phyloP scores from a whole-genome alignment of 2,888 invertebrate species.

The Caenorhabditis doughertyi region DNA sequence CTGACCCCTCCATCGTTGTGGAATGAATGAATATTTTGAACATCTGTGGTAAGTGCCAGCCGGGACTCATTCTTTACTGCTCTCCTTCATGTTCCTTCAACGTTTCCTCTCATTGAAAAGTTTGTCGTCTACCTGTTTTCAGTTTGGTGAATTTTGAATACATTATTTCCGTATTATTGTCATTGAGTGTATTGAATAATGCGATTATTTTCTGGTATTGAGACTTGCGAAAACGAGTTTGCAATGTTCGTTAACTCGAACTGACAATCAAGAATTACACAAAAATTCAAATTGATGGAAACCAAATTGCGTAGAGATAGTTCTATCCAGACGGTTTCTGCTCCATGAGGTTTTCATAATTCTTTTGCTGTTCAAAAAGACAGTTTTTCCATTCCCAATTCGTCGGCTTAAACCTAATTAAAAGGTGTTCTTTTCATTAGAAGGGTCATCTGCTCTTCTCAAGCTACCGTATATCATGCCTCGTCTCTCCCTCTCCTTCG shows the following conservation, averaged over 20 bases:
- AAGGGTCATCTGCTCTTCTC: slow-evolving; percentile 26
- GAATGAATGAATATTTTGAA: slow-evolving; percentile 1
- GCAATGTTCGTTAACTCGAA: not conserved
- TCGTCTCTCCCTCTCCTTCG: not conserved
- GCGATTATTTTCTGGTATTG: slow-evolving; percentile 40
- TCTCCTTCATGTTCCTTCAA: not conserved
- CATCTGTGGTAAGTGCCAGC: slow-evolving; percentile 18
- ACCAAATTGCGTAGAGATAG: no score
- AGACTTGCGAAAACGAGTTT: slow-evolving; percentile 9
- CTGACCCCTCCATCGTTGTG: not conserved
- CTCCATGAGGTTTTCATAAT: no score
- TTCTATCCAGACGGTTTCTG: no score
- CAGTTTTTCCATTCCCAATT: not conserved
- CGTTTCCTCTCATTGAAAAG: no score
- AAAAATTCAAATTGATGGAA: no score
- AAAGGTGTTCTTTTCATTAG: slow-evolving; percentile 19
- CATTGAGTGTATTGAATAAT: slow-evolving; percentile 25
- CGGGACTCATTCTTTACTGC: not conserved
- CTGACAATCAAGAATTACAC: not conserved
- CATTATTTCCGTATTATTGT: slow-evolving; percentile 31
- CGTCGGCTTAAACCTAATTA: slow-evolving; percentile 27
- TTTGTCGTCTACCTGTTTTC: not conserved
- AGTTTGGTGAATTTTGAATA: slow-evolving; percentile 1
- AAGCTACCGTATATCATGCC: slow-evolving; percentile 6
- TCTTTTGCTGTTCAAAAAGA: no score